phyloP scores from a whole-genome alignment of 1,140 invertebrate genomes.

The Drosophila dunni region DNA sequence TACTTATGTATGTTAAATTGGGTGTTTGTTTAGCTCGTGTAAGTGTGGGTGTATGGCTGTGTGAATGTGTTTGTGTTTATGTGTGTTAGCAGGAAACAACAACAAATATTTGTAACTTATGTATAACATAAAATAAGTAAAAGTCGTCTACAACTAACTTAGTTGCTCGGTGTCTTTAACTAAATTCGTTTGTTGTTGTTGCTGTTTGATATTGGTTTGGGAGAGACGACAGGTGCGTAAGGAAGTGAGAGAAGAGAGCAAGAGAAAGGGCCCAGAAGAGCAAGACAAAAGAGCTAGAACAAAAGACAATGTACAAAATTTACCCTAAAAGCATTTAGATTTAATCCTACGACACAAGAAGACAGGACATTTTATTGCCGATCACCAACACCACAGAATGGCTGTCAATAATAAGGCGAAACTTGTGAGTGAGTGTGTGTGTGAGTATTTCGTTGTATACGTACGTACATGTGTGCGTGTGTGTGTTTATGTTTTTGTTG shows the following conservation, averaged over 20 bases:
- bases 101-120: conserved; percentile 51
- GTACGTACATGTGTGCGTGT: not conserved
- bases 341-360: conserved; percentile 22
- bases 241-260: conserved; percentile 14
- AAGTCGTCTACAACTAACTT: not conserved
- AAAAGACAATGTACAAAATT: conserved; percentile 16
- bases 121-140: conserved; percentile 9
- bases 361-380: conserved; percentile 22
- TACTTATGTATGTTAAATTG: conserved; percentile 29
- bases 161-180: not conserved
- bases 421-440: conserved; percentile 30
- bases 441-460: not conserved
- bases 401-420: conserved; percentile 36
- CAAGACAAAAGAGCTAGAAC: conserved; percentile 11
- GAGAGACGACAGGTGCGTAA: conserved; percentile 22
- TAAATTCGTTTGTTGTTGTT: conserved; percentile 18
- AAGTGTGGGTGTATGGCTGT: not conserved
- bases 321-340: conserved; percentile 16
- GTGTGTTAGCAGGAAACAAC: conserved; percentile 71
- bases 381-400: conserved; percentile 46
- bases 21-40: conserved; percentile 48
- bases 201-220: not conserved
- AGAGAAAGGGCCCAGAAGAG: conserved; percentile 19
- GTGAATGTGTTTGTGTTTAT: conserved; percentile 30
- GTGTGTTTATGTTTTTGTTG: conserved; percentile 2